Base-by-base conservation (phyloP, 1,140 invertebrate species). In the Matsumurasca onukii region DNA sequence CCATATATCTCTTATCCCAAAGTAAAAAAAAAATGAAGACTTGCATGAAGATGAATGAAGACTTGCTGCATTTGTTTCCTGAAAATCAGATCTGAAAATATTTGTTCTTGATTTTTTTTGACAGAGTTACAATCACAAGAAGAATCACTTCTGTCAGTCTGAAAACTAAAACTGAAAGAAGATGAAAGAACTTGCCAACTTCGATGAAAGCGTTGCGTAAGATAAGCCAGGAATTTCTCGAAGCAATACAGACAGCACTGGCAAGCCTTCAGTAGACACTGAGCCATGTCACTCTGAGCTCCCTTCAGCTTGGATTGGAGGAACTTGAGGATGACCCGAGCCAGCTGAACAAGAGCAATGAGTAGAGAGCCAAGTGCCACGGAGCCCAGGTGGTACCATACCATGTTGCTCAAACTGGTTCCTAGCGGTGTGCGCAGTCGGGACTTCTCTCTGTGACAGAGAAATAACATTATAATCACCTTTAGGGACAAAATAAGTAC, bases 181-280 rank as follows among this genome's bases (percentile, higher is more conserved):
- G 17, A 39, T 39, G 17, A 39, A 39, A 39, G 9, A 51, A 73
- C 72, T 79, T 79, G 88, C 87, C 87, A 76, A 88, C 87, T 85
- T 91, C 89, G 70, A 93, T 90, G 75, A 90, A 94, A 9, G 91
- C 90, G 80, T 93, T 92, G 75, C 88, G 85, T 88, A 22, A 93
- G 79, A 76, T 85, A 92, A 75, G 88, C 86, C 1, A 94, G 77
- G 72, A 87, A 85, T 65, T 86, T 88, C 76, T 93, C 91, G 70
- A 93, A 86, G 72, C 87, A 89, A 76, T 83, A 86, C 0, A 92
- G 78, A 74, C 88, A 91, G 73, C 90, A 92, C 68, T 88, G 85
- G 76, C 90, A 92, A 70, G 86, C 88, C 74, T 85, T 86, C 49
- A 83, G 70, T 1, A 82, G 39, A 34, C 69, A 76, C 66, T 77